phyloP scores from a whole-genome alignment of 2,888 invertebrate species.

The Lamellibrachia satsuma region DNA sequence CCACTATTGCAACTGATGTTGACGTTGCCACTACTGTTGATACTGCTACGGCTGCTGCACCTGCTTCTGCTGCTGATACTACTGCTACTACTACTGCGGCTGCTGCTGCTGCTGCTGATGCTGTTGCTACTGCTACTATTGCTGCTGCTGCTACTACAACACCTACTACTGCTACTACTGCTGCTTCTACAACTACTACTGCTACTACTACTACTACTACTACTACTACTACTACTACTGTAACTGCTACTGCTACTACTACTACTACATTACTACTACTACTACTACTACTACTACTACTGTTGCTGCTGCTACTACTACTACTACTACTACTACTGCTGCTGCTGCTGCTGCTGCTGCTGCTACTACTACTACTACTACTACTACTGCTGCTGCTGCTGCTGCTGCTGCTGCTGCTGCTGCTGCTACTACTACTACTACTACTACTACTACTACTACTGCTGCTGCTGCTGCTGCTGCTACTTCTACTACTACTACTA shows the following conservation, averaged over 20 bases:
- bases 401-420: not conserved
- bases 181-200: no score
- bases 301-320: no score
- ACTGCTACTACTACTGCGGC: no score
- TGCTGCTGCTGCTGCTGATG: no score
- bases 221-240: no score
- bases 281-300: no score
- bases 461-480: not conserved
- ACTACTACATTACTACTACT: no score
- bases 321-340: not conserved
- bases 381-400: not conserved
- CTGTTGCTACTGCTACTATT: not conserved
- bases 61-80: no score
- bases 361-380: conserved; percentile 14
- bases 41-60: not conserved
- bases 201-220: not conserved
- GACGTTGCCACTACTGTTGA: not conserved
- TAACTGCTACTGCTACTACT: no score
- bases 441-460: conserved; percentile 19
- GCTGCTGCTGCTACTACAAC: not conserved
- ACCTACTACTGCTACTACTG: no score
- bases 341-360: not conserved
- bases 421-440: not conserved
- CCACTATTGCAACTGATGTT: not conserved
- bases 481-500: not conserved